A percentile compares a stretch with the other conserved stretches of the same genome.
phyloP scores from a whole-genome alignment of 2,113 vertebrate species.

The Cyanoramphus novaezelandiae region DNA sequence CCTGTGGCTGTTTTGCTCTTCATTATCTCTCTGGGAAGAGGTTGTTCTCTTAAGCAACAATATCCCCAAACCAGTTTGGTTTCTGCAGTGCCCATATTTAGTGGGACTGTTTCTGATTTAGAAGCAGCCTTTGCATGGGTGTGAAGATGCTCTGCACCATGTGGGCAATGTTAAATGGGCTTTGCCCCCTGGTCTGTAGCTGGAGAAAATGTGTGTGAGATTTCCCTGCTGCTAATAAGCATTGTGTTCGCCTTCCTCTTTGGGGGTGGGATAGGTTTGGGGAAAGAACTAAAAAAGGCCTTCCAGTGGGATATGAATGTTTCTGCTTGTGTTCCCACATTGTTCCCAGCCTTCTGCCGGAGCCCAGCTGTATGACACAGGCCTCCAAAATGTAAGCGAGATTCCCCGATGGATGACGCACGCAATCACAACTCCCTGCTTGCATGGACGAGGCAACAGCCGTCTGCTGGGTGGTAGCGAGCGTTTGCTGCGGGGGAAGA shows the following conservation, averaged over 20 bases:
- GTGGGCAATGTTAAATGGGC: not conserved
- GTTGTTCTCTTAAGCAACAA: slow-evolving; percentile 39
- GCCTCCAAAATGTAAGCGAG: not conserved
- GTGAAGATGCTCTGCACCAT: not conserved
- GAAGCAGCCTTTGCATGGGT: not conserved
- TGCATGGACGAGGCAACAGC: not conserved
- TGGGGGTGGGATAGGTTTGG: not conserved
- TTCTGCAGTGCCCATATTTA: not conserved
- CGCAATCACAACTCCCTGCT: not conserved
- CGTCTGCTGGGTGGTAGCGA: not conserved
- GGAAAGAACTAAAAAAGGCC: not conserved
- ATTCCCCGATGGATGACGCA: not conserved
- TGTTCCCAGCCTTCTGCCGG: not conserved
- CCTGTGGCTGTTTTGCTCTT: slow-evolving; percentile 51
- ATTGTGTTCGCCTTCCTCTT: slow-evolving; percentile 43
- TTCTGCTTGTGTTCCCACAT: slow-evolving; percentile 6
- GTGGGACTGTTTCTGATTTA: slow-evolving; percentile 53
- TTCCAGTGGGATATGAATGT: not conserved
- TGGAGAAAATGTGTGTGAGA: slow-evolving; percentile 58
- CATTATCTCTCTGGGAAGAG: slow-evolving; percentile 59
- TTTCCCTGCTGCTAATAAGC: slow-evolving; percentile 52
- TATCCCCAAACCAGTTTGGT: not conserved
- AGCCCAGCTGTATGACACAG: not conserved
- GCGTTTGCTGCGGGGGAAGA: not conserved
- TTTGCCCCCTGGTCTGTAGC: slow-evolving; percentile 39